Percentiles rank a stretch among this genome's conserved stretches.
phyloP scores from a whole-genome alignment of 1,140 invertebrate species.

The Tetranychus urticae region DNA sequence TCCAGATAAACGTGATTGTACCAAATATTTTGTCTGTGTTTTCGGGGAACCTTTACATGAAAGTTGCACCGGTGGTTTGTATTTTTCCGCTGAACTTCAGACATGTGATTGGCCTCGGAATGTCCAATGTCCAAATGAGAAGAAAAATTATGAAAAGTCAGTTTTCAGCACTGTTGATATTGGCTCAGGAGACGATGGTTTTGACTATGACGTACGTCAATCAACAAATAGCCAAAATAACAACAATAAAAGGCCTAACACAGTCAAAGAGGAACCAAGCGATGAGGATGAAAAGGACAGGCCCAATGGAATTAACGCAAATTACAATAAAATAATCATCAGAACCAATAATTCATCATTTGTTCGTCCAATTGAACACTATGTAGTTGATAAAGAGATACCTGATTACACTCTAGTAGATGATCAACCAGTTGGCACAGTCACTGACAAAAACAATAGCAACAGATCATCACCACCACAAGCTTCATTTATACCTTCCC shows the following conservation, averaged over 20 bases:
- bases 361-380: no score
- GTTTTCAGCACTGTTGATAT: neutral
- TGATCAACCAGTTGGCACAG: no score
- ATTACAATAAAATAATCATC: no score
- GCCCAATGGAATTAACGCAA: no score
- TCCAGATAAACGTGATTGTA: constrained; percentile 66
- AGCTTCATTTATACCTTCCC: no score
- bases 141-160: neutral
- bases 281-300: neutral
- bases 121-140: constrained; percentile 24
- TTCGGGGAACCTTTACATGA: constrained; percentile 73
- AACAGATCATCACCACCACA: no score
- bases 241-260: neutral
- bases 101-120: constrained; percentile 63
- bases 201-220: neutral
- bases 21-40: constrained; percentile 75
- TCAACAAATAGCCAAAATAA: neutral
- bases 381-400: no score
- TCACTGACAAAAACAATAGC: no score
- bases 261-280: neutral
- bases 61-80: constrained; percentile 66
- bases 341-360: no score
- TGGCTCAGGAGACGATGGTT: neutral
- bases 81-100: constrained; percentile 40
- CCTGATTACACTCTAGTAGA: no score